A percentile compares a stretch with the other conserved stretches of the same genome.
These are phyloP conservation scores for Probosciger aterrimus DNA, from an alignment of 2,113 vertebrate genomes.

Conservation along the genomic window DNA sequence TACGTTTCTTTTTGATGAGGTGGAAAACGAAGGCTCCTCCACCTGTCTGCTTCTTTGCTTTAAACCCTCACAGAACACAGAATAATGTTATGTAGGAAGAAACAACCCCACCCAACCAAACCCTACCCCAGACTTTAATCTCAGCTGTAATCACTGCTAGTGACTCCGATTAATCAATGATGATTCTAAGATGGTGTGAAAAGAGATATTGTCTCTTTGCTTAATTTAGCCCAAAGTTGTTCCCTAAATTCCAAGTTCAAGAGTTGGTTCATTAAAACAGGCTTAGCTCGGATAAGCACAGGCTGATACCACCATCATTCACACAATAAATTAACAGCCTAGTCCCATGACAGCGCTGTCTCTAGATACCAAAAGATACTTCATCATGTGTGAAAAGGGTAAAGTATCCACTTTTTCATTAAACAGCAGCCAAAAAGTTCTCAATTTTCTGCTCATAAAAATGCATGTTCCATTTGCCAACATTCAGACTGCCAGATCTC, in stretches of 20 bases:
- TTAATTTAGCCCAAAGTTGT: not conserved
- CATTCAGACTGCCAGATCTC: not conserved
- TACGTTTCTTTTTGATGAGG: slow-evolving; percentile 52
- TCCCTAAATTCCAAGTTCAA: not conserved
- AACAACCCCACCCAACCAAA: not conserved
- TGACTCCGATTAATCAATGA: not conserved
- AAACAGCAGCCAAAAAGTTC: not conserved
- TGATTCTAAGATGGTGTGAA: not conserved
- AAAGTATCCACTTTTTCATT: slow-evolving; percentile 7
- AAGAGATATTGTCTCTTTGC: not conserved
- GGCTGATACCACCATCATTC: slow-evolving; percentile 19
- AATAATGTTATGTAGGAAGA: not conserved
- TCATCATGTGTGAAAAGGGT: slow-evolving; percentile 3
- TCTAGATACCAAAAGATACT: slow-evolving; percentile 45
- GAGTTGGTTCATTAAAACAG: slow-evolving; percentile 30
- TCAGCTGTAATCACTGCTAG: not conserved
- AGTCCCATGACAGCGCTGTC: not conserved
- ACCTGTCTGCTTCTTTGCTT: not conserved
- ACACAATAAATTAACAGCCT: slow-evolving; percentile 2
- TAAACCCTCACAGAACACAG: not conserved
- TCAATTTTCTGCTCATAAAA: not conserved
- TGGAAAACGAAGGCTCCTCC: slow-evolving; percentile 46
- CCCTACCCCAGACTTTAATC: not conserved
- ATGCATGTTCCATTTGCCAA: not conserved
- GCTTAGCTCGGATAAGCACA: not conserved